These are phyloP conservation scores for Melanostoma mellinum DNA, from an alignment of 2,888 invertebrate species.

Conservation along the genomic window DNA sequence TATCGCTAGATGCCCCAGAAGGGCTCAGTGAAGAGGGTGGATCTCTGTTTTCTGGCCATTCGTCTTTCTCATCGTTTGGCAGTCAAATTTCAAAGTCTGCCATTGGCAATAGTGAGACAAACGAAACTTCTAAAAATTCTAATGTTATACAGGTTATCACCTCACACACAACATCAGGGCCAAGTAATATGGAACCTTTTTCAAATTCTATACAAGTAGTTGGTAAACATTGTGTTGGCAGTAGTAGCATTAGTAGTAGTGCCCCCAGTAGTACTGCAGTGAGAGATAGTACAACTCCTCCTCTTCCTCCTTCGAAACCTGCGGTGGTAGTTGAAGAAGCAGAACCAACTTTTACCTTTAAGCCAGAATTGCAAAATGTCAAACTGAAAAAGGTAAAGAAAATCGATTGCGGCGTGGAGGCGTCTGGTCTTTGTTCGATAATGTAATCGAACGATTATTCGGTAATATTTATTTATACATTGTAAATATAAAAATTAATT, in stretches of 20 bases:
- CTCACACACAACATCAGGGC: conserved; percentile 62
- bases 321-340: conserved; percentile 40
- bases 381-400: conserved; percentile 88
- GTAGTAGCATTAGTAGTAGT: conserved; percentile 21
- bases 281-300: conserved; percentile 58
- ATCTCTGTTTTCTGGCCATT: conserved; percentile 60
- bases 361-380: conserved; percentile 86
- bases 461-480: conserved; percentile 39
- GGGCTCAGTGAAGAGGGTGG: conserved; percentile 38
- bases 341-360: conserved; percentile 82
- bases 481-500: conserved; percentile 62
- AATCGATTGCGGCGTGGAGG: conserved; percentile 88
- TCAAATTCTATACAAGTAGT: conserved; percentile 80
- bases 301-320: conserved; percentile 54
- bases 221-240: conserved; percentile 72
- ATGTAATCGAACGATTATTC: conserved; percentile 84
- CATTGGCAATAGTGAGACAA: conserved; percentile 41
- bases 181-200: conserved; percentile 71
- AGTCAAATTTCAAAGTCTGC: conserved; percentile 39
- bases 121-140: conserved; percentile 40
- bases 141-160: conserved; percentile 70
- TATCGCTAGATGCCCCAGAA: conserved; percentile 64
- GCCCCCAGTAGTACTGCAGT: not conserved
- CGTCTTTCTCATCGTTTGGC: conserved; percentile 60
- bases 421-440: conserved; percentile 93